Evolutionary conservation across 2,888 invertebrate genomes (phyloP).

Genomic region (Yponomeuta plumbellus): DNA sequence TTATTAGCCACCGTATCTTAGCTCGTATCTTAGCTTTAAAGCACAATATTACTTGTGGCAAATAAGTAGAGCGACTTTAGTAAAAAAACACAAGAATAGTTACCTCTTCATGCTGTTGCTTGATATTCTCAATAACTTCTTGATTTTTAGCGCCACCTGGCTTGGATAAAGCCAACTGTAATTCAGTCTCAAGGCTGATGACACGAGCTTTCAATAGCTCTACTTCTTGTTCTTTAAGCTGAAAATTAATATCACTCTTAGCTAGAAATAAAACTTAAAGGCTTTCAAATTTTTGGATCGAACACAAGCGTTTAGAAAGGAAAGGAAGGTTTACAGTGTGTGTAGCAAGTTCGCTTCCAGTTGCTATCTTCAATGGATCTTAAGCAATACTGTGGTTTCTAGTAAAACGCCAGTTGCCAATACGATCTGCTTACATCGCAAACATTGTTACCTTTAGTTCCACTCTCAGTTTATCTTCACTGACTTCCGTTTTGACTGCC

Average conservation of each 20-base stretch:
- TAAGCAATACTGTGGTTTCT: too few relatives aligned
- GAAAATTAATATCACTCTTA: not conserved
- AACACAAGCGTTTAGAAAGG: too few relatives aligned
- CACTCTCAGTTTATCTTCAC: conserved; percentile 49
- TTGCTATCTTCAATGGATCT: too few relatives aligned
- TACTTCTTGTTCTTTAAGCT: conserved; percentile 55
- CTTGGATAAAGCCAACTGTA: conserved; percentile 63
- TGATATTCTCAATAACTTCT: conserved; percentile 70
- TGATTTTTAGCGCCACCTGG: conserved; percentile 62
- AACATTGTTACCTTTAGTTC: conserved; percentile 51
- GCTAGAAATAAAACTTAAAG: too few relatives aligned
- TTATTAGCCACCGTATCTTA: not conserved
- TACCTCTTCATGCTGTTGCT: conserved; percentile 70
- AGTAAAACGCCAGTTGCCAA: too few relatives aligned
- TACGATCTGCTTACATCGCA: too few relatives aligned
- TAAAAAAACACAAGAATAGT: conserved; percentile 3
- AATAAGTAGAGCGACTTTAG: not conserved
- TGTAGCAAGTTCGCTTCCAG: too few relatives aligned
- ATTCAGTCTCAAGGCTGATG: conserved; percentile 62
- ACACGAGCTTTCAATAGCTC: conserved; percentile 69
- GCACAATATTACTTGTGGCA: too few relatives aligned
- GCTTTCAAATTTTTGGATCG: too few relatives aligned
- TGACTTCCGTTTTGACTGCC: conserved; percentile 48
- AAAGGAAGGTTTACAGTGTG: too few relatives aligned
- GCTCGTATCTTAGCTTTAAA: too few relatives aligned